A percentile compares a stretch with the other conserved stretches of the same genome.
Evolutionary conservation across 2,888 invertebrate genomes (phyloP).

Genomic region (Ryuthela nishihirai): DNA sequence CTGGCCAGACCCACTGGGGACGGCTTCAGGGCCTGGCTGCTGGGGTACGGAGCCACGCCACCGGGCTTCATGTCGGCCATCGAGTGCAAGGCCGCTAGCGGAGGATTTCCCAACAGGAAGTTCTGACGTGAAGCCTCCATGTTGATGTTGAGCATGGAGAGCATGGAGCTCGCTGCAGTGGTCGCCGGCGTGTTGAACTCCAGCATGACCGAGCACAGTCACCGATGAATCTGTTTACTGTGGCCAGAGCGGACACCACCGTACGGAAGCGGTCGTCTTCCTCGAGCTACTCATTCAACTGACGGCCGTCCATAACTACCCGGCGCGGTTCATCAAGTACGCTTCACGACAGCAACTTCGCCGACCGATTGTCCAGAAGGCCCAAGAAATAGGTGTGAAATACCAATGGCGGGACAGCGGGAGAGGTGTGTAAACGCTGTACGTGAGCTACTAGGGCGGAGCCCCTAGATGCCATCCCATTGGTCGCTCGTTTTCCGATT

Average conservation of each 20-base stretch:
- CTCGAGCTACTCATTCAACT: too few species aligned
- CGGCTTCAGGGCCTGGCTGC: conserved; percentile 20
- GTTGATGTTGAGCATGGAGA: conserved; percentile 42
- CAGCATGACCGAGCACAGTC: conserved; percentile 16
- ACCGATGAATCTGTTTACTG: neutral
- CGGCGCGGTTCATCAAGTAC: too few species aligned
- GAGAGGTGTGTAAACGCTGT: too few species aligned
- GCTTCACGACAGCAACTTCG: too few species aligned
- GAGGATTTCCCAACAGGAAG: conserved; percentile 37
- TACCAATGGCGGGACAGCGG: conserved; percentile 16
- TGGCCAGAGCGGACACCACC: neutral
- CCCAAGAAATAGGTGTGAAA: conserved; percentile 17
- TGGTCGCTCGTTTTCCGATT: too few species aligned
- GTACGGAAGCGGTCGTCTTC: too few species aligned
- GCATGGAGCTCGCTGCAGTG: conserved; percentile 37
- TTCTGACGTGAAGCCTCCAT: conserved; percentile 40
- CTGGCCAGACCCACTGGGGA: conserved; percentile 21
- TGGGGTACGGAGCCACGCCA: conserved; percentile 16
- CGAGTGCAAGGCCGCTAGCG: conserved; percentile 40
- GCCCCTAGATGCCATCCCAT: conserved; percentile 17
- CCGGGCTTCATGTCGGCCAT: conserved; percentile 40
- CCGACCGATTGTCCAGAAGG: too few species aligned
- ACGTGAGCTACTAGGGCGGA: too few species aligned
- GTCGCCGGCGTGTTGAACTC: conserved; percentile 37
- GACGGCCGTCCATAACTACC: too few species aligned